These are phyloP conservation scores for Napeogenes sylphis DNA, from an alignment of 2,888 invertebrate species.

Conservation along the genomic window DNA sequence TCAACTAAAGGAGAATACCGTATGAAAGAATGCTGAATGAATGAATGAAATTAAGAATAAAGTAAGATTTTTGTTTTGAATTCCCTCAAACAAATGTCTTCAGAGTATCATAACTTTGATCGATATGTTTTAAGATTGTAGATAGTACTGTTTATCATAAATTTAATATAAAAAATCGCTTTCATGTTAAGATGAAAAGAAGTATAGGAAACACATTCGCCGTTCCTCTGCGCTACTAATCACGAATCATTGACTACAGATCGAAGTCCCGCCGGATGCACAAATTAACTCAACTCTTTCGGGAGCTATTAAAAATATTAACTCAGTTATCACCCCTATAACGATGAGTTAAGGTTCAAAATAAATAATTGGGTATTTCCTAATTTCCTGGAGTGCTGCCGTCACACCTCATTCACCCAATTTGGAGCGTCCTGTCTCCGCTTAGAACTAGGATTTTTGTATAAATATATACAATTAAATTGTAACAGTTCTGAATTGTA, in stretches of 20 bases:
- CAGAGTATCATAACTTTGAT: too few species aligned
- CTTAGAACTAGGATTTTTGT: constrained; percentile 24
- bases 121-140: too few species aligned
- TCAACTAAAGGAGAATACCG: too few species aligned
- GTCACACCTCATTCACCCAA: constrained; percentile 50
- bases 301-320: constrained; percentile 19
- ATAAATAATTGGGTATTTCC: constrained; percentile 42
- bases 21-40: too few species aligned
- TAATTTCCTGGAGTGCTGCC: constrained; percentile 54
- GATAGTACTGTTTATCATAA: too few species aligned
- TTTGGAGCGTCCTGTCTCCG: constrained; percentile 43
- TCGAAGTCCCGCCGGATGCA: constrained; percentile 40
- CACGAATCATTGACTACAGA: constrained; percentile 39
- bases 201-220: constrained; percentile 30
- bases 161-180: neutral
- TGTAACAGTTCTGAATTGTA: neutral
- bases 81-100: too few species aligned
- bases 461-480: constrained; percentile 32
- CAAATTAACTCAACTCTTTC: constrained; percentile 39
- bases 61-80: too few species aligned
- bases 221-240: constrained; percentile 27
- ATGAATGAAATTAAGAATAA: too few species aligned
- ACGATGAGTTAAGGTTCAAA: constrained; percentile 25
- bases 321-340: constrained; percentile 24
- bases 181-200: constrained; percentile 29